Base-by-base conservation (phyloP, 2,797 vertebrate genomes). In the Acipenser oxyrinchus region DNA sequence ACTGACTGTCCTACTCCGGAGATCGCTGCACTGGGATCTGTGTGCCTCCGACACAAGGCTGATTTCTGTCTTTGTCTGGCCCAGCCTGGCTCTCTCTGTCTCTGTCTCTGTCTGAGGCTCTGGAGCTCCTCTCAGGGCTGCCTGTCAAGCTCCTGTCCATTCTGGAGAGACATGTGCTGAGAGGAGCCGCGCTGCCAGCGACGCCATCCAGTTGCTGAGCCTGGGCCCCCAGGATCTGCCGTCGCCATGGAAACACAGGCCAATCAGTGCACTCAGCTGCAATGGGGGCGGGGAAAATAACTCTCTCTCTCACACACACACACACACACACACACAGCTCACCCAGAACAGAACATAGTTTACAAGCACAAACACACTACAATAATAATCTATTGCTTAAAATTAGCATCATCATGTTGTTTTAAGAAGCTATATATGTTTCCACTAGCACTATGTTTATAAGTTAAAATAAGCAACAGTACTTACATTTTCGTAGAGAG, bases 211-310 rank as follows among this genome's bases (percentile, higher is more conserved):
- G 84, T 84, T 80, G 77, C 81, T 85, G 78, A 79, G 78, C 74
- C 78, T 66, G 65, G 78, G 75, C 76, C 78, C 65, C 74, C 73
- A 70, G 73, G 83, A 84, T 77, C 82, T 69, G 61, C 67, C 48
- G 87, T 93, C 87, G 81, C 90, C 89, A 93, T 92, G 84, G 90
- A 88, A 92, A 94, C 91, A 0, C 74, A 73, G 79, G 79, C 90
- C 90, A 89, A 88, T 82, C 78, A 79, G 82, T 81, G 83, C 74
- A 70, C 76, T 71, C 72, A 13, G 64, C 75, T 65, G 74, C 2
- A 72, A 76, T 64, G 71, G 77, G 81, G 15, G 57, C 18, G 37
- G 50, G 57, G 49, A 57, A 49, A 51, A 15, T 50, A 59, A 67
- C 12, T 10, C 68, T 68, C 52, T 23, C 18, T 6, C 64, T 48